Base-by-base conservation (phyloP, 2,888 invertebrate species). In the Caenorhabditis sp. region DNA sequence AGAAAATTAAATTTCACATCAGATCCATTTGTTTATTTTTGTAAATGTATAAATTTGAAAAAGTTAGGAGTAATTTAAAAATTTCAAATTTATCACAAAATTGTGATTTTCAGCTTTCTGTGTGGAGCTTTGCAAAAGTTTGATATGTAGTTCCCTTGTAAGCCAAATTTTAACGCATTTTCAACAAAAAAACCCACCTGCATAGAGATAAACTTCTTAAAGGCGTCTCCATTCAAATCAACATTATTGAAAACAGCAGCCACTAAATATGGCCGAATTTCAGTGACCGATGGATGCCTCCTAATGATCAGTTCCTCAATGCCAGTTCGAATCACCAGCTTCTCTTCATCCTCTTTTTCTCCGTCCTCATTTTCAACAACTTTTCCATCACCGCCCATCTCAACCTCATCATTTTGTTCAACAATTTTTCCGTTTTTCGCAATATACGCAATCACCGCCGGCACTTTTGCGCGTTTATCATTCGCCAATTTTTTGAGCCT, bases 191-290 rank as follows among this genome's bases (percentile, higher is more conserved):
- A 43, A 59, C 4, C 2, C 14, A 79, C 79, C 69, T 79, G 82
- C 43, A 79, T 63, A 49, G 69, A 68, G 43, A 82, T 78, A 62
- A 82, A 82, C 57, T 81, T 81, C 36, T 73, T 77, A 62, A 82
- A 77, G 14, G 78, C 62, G 10, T 79, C 78, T 3, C 77, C 77
- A 37, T 72, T 62, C 31, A 82, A 50, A 60, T 79, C 75, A 10
- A 81, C 43, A 53, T 78, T 69, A 21, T 76, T 63, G 55, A 82
- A 58, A 14, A 82, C 78, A 55, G 78, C 77, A 26, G 79, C 78
- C 43, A 81, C 79, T 3, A 82, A 67, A 51, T 77, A 75, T 6
- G 79, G 78, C n/a, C 82, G 75, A 50, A 81, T 73, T 23, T 73
- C 69, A 1, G 58, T 24, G 12, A 81, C 79, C 19, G 75, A 75